Evolutionary conservation across 1,140 invertebrate genomes (phyloP).

Genomic region (Caenorhabditis latens): DNA sequence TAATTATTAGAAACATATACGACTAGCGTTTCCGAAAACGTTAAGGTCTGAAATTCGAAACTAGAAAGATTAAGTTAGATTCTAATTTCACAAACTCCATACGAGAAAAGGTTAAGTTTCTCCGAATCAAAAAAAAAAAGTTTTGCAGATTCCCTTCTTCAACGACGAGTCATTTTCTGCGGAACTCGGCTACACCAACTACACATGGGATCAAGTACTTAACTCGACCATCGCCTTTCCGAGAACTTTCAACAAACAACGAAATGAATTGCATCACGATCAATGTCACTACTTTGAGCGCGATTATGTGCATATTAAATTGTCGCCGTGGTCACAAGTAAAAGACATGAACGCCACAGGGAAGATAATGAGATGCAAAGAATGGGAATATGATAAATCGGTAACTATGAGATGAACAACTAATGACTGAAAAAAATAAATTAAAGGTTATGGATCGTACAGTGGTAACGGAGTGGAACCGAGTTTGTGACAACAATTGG

Average conservation of each 20-base stretch:
- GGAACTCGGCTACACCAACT: constrained; percentile 66
- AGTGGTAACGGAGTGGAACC: constrained; percentile 75
- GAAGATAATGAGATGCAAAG: constrained; percentile 65
- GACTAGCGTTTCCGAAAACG: too few relatives aligned
- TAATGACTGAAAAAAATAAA: not conserved
- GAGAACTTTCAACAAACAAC: constrained; percentile 67
- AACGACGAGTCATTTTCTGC: constrained; percentile 63
- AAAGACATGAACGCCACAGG: constrained; percentile 14
- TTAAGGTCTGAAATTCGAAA: too few relatives aligned
- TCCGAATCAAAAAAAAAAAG: not conserved
- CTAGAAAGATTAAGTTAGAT: too few relatives aligned
- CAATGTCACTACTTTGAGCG: constrained; percentile 72
- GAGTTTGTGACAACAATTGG: constrained; percentile 77
- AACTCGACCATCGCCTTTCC: constrained; percentile 75
- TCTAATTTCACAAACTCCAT: not conserved
- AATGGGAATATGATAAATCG: constrained; percentile 69
- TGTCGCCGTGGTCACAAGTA: constrained; percentile 52
- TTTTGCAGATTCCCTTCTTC: constrained; percentile 70
- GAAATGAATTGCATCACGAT: constrained; percentile 69
- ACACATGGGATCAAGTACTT: constrained; percentile 74
- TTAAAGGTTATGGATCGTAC: constrained; percentile 73
- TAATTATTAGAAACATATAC: too few relatives aligned
- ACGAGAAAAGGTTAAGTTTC: not conserved
- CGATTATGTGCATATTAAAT: constrained; percentile 66
- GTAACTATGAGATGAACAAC: constrained; percentile 1